Base-by-base conservation (phyloP, 2,888 invertebrate genomes). In the Ophion slaviceki region DNA sequence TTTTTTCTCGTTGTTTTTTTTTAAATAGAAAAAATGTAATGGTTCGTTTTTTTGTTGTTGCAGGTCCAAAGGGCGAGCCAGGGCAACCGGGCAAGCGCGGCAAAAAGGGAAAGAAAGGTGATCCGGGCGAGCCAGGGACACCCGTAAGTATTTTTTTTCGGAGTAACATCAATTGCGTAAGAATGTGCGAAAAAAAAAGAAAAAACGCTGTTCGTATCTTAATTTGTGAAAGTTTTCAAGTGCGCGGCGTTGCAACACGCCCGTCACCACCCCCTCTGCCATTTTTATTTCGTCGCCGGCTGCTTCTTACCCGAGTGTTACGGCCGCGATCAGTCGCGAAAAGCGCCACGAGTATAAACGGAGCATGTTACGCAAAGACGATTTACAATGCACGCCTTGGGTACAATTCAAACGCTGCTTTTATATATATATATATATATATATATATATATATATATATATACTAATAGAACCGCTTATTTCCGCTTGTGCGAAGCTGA, bases 91-190 rank as follows among this genome's bases (percentile, higher is more conserved):
- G 98, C 88, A 98, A 98, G 94, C 95, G 97, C 92, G 98, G 98
- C 90, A 97, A 97, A 94, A 97, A 97, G 92, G 98, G 98, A 90
- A 98, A 97, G 94, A 98, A 97, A 93, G 98, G 98, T 28, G 98
- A 98, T 92, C 92, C 96, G 20, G 98, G 98, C 87, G 98, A 97
- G 90, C 94, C 96, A 82, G 93, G 98, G 75, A 95, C 97, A 86
- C 95, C 96, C 95, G 98, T 98, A 95, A 96, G 97, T 96, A 76
- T 84, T 59, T 53, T 17, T 53, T 17, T 53, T 14, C 5, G 53
- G 4, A 17, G 53, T 17, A 53, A 53, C 53, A 17, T 53, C 53
- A 5, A 14, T 53, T 53, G 6, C 70, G 67, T 20, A 77, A 72
- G 62, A 64, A 24, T 61, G 24, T 32, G 66, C 57, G n/a, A 32